Conservation (phyloP, 1,140 invertebrate species). For the Drosophila tropicalis region DNA sequence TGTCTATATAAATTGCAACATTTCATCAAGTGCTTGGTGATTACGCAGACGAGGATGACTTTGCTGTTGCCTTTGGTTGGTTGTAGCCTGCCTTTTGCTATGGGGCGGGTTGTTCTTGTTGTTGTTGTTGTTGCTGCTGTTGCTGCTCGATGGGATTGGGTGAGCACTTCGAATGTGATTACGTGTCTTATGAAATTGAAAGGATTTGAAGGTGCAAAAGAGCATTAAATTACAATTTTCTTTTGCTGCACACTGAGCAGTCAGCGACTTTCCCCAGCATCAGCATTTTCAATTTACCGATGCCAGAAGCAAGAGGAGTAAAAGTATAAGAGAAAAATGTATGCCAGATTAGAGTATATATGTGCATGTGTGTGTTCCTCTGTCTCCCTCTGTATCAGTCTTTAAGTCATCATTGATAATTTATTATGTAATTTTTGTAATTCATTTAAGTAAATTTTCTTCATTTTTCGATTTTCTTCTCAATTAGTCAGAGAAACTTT, state of each 20-base stretch:
- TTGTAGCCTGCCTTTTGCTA: neutral
- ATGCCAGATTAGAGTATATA: slow-evolving; percentile 7
- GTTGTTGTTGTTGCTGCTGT: neutral
- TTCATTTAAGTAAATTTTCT: slow-evolving; percentile 70
- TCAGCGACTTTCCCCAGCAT: slow-evolving; percentile 30
- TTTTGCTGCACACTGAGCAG: slow-evolving; percentile 18
- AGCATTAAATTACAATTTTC: slow-evolving; percentile 72
- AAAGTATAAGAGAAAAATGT: neutral
- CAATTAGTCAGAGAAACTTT: slow-evolving; percentile 69
- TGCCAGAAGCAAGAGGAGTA: neutral
- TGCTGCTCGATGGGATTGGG: slow-evolving; percentile 17
- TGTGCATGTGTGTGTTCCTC: neutral
- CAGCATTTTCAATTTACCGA: slow-evolving; percentile 35
- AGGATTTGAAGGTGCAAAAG: slow-evolving; percentile 73
- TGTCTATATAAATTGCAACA: slow-evolving; percentile 77
- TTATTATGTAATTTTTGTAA: slow-evolving; percentile 58
- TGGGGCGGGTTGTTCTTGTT: neutral
- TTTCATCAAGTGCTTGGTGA: slow-evolving; percentile 75
- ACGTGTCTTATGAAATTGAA: slow-evolving; percentile 68
- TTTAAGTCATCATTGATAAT: slow-evolving; percentile 38
- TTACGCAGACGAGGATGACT: slow-evolving; percentile 40
- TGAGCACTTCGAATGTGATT: slow-evolving; percentile 61
- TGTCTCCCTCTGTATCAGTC: neutral
- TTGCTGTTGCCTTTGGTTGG: slow-evolving; percentile 1
- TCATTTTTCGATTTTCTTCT: slow-evolving; percentile 52